Conservation (phyloP, 2,888 invertebrate genomes). For the Ditula angustiorana region DNA sequence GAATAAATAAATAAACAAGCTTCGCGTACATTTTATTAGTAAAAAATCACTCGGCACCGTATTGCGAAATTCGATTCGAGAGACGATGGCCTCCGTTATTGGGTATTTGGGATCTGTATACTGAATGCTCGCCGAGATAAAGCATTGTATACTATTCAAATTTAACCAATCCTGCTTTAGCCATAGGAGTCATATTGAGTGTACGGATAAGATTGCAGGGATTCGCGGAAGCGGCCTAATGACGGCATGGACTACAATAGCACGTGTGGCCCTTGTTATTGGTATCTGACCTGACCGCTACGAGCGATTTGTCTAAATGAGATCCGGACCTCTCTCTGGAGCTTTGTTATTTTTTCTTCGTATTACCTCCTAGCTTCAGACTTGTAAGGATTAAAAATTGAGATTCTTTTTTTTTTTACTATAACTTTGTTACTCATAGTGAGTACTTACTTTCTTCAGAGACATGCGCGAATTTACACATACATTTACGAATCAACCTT, state of each 20-base stretch:
- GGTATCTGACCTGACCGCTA: slow-evolving; percentile 84
- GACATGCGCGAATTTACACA: not conserved
- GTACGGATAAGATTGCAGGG: slow-evolving; percentile 54
- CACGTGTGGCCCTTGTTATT: slow-evolving; percentile 82
- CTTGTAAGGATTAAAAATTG: slow-evolving; percentile 40
- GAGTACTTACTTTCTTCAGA: not conserved
- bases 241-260: slow-evolving; percentile 81
- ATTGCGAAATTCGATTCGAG: slow-evolving; percentile 62
- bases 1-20: slow-evolving; percentile 36
- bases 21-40: slow-evolving; percentile 60
- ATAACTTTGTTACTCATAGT: slow-evolving; percentile 36
- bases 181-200: slow-evolving; percentile 54
- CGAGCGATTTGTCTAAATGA: slow-evolving; percentile 85
- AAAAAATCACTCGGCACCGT: slow-evolving; percentile 59
- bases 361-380: slow-evolving; percentile 46
- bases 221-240: slow-evolving; percentile 80
- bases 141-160: slow-evolving; percentile 46
- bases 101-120: slow-evolving; percentile 61
- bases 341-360: slow-evolving; percentile 75
- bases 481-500: slow-evolving; percentile 52
- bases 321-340: slow-evolving; percentile 75
- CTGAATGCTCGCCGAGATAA: slow-evolving; percentile 48
- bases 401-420: slow-evolving; percentile 42
- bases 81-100: slow-evolving; percentile 69
- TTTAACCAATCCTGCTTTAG: slow-evolving; percentile 52